A percentile compares a stretch with the other conserved stretches of the same genome.
Conservation (phyloP, 2,797 vertebrate species). For the Lagorchestes hirsutus region DNA sequence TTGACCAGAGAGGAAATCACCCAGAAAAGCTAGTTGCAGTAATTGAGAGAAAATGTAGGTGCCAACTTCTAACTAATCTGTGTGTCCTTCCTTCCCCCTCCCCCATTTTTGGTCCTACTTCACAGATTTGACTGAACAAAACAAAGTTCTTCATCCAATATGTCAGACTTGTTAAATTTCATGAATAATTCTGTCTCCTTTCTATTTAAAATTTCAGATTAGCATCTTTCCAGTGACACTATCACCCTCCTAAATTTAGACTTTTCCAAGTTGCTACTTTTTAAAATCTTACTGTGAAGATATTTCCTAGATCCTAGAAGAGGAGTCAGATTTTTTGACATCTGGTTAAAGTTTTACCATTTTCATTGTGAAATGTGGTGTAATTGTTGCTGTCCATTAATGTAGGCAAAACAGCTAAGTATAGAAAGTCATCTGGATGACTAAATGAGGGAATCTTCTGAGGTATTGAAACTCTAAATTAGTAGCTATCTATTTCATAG, state of each 20-base stretch:
- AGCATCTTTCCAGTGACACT: conserved; percentile 12
- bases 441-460: conserved; percentile 13
- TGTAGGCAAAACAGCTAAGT: neutral
- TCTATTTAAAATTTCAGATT: conserved; percentile 30
- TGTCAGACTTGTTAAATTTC: conserved; percentile 11
- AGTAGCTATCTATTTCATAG: neutral
- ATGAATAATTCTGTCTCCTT: neutral
- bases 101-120: neutral
- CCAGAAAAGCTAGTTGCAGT: neutral
- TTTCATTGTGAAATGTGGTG: neutral
- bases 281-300: conserved; percentile 14
- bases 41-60: conserved; percentile 28
- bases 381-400: neutral
- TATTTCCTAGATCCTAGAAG: neutral
- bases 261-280: neutral
- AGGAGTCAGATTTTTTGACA: neutral
- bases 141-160: neutral
- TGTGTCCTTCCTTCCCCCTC: neutral
- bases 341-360: conserved; percentile 1
- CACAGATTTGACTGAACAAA: conserved; percentile 18
- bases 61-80: conserved; percentile 26
- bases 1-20: neutral
- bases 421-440: neutral
- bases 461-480: neutral
- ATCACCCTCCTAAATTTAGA: neutral